Conservation (phyloP, 2,113 vertebrate species). For the Tragelaphus buxtoni region DNA sequence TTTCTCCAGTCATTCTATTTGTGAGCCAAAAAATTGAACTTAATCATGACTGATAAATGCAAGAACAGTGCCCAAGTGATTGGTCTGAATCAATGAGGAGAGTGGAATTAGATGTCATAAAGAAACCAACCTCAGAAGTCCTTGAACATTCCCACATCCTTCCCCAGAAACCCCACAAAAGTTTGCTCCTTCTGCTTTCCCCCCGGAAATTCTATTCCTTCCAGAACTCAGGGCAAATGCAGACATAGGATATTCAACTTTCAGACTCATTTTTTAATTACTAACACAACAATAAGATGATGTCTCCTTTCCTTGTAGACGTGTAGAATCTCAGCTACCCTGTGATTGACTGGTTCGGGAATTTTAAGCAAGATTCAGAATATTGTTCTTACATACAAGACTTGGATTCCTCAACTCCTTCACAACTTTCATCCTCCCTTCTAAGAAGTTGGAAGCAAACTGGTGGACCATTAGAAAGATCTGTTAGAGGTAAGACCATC, state of each 20-base stretch:
- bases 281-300: background rate
- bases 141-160: background rate
- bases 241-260: background rate
- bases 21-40: background rate
- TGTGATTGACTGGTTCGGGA: background rate
- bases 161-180: background rate
- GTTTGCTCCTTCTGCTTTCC: background rate
- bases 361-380: background rate
- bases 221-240: background rate
- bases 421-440: background rate
- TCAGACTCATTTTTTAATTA: background rate
- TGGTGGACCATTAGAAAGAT: background rate
- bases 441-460: background rate
- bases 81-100: background rate
- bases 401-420: background rate
- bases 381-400: background rate
- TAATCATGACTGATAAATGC: background rate
- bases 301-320: background rate
- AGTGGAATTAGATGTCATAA: background rate
- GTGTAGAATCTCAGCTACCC: background rate
- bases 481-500: background rate
- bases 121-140: background rate
- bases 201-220: background rate
- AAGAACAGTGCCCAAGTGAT: background rate
- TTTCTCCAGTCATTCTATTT: background rate